Evolutionary conservation across 2,797 vertebrate genomes (phyloP), one percentile per base, ranked within the genome.

Genomic region (Diplodus sargus): DNA sequence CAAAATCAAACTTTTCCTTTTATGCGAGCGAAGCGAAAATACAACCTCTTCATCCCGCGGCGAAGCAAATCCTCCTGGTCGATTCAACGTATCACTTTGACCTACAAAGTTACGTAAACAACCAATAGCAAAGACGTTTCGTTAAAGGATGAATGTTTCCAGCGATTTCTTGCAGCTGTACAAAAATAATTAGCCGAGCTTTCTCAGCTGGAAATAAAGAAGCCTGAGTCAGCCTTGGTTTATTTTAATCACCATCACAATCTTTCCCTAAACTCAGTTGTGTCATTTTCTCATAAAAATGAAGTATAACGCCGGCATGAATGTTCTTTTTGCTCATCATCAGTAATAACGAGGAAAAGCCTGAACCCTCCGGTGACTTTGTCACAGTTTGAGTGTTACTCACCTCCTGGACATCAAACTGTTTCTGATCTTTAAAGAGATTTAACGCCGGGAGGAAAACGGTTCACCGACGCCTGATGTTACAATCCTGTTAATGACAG

Each of bases 331-430:
- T 63, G 5, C 20, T 74, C 28, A 42, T 49, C 9, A 47, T 34
- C 23, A 17, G 49, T 23, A 20, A 22, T 0, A 20, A 10, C 3
- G 43, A 39, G 18, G 30, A 8, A 43, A 18, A 43, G 25, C 17
- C 22, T 53, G 25, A 56, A 58, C 18, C 43, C 52, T 11, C 48
- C 9, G 20, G 16, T 7, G 6, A 23, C 22, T 69, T 15, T 8
- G n/a, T 7, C 51, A 51, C n/a, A 23, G 42, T 48, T 45, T 23
- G 42, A 42, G 58, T 53, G 1, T 47, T 23, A 60, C 39, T 65
- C 39, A 43, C 53, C 39, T 70, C 47, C 54, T 47, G 9, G 53
- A 59, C 52, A 22, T 48, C 53, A 73, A 76, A 51, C 53, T 14
- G 49, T 68, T 74, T 64, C 17, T 54, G 22, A 67, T 45, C 8